These are phyloP conservation scores for Protonibea diacanthus DNA, from an alignment of 2,797 vertebrate genomes.

Conservation along the genomic window DNA sequence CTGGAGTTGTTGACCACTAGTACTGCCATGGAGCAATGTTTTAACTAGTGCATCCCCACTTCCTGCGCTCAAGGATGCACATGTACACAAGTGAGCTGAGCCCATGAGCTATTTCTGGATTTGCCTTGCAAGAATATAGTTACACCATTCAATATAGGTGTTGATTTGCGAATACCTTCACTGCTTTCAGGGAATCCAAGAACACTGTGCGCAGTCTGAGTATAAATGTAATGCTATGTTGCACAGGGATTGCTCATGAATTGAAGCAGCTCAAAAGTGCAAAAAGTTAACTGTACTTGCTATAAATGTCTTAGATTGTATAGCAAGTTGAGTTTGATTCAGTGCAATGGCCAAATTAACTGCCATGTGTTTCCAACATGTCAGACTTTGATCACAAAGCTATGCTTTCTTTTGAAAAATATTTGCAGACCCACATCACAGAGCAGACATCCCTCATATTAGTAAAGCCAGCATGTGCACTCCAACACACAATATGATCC, in stretches of 20 bases:
- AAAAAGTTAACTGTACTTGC: constrained; percentile 13
- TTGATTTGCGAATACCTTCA: background rate
- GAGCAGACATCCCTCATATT: background rate
- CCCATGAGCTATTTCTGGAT: too few species aligned
- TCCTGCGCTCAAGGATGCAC: background rate
- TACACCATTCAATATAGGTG: background rate
- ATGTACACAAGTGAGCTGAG: background rate
- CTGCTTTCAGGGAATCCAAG: background rate
- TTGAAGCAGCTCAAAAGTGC: background rate
- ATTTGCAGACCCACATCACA: constrained; percentile 1
- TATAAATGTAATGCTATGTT: constrained; percentile 12
- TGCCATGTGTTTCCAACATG: background rate
- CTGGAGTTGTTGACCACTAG: background rate
- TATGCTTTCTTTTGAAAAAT: constrained; percentile 8
- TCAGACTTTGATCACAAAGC: constrained; percentile 10
- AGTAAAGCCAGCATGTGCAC: background rate
- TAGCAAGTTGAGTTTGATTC: background rate
- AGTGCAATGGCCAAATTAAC: constrained; percentile 11
- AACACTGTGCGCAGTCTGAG: constrained; percentile 1
- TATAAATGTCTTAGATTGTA: background rate
- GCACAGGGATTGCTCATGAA: constrained; percentile 13
- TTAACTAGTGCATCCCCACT: background rate
- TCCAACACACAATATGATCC: background rate
- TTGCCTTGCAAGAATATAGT: background rate
- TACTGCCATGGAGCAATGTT: background rate